Percentiles rank a stretch among this genome's conserved stretches.
These are phyloP conservation scores for Quadriops clusia DNA, from an alignment of 2,888 invertebrate species.

Conservation along the genomic window DNA sequence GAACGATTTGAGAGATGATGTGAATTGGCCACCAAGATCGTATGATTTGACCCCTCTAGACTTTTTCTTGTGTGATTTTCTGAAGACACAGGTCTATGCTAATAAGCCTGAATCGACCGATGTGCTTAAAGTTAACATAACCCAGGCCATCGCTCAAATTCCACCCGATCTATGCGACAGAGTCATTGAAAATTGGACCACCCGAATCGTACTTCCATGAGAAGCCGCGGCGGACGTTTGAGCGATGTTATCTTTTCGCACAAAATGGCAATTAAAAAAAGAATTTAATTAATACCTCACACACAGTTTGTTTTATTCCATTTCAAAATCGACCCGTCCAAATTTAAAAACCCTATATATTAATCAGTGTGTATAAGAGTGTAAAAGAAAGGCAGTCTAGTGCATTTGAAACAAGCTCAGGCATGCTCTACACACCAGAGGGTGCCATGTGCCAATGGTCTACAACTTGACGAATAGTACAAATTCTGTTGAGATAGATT, in stretches of 20 bases:
- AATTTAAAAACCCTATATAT: constrained; percentile 8
- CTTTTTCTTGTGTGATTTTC: constrained; percentile 21
- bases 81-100: constrained; percentile 22
- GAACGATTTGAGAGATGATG: constrained; percentile 17
- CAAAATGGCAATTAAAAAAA: constrained; percentile 14
- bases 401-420: no score
- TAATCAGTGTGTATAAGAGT: not conserved
- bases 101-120: constrained; percentile 20
- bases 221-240: constrained; percentile 16
- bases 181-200: constrained; percentile 26
- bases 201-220: constrained; percentile 16
- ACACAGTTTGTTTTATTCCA: constrained; percentile 14
- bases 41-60: constrained; percentile 20
- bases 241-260: constrained; percentile 15
- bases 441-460: no score
- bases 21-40: constrained; percentile 20
- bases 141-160: constrained; percentile 24
- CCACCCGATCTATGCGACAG: constrained; percentile 25
- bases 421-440: no score
- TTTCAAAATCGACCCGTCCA: constrained; percentile 10
- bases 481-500: no score
- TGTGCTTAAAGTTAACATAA: constrained; percentile 25
- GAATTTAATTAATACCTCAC: constrained; percentile 11
- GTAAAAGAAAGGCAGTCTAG: no score
- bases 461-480: no score